These are phyloP conservation scores for Euclidia mi DNA, from an alignment of 2,888 invertebrate genomes.

Conservation along the genomic window DNA sequence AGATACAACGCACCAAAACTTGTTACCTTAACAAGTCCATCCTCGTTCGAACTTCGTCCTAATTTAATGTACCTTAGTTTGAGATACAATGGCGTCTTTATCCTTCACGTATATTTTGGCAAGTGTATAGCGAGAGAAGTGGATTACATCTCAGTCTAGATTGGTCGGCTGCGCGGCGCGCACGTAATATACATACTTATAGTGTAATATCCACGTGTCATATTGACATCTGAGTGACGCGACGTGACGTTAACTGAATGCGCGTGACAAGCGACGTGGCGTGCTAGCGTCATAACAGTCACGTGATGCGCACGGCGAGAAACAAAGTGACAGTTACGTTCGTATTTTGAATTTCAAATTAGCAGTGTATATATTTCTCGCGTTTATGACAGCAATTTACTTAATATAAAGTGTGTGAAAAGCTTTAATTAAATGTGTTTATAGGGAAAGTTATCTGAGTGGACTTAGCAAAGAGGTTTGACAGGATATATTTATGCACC, in stretches of 20 bases:
- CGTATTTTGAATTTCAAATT: conserved; percentile 56
- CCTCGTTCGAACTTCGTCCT: conserved; percentile 62
- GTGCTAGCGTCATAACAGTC: conserved; percentile 50
- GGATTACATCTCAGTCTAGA: conserved; percentile 81
- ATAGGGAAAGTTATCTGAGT: too few species aligned
- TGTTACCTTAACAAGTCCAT: conserved; percentile 60
- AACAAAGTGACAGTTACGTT: conserved; percentile 56
- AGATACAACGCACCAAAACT: conserved; percentile 52
- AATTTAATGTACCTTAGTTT: conserved; percentile 75
- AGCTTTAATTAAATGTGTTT: neutral
- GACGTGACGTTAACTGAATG: conserved; percentile 56
- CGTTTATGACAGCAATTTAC: conserved; percentile 25
- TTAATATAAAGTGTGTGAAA: neutral
- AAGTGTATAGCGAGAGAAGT: conserved; percentile 70
- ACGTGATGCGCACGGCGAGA: conserved; percentile 53
- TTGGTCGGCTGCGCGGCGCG: conserved; percentile 74
- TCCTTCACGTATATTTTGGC: conserved; percentile 73
- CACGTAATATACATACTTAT: conserved; percentile 72
- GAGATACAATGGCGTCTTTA: conserved; percentile 75
- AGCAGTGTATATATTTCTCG: conserved; percentile 37
- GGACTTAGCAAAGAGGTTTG: too few species aligned
- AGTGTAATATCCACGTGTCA: conserved; percentile 53
- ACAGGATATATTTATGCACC: too few species aligned
- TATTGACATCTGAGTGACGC: conserved; percentile 63
- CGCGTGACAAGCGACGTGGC: conserved; percentile 50